Conservation (phyloP, 2,797 vertebrate species). For the Sebastes vulpes region DNA sequence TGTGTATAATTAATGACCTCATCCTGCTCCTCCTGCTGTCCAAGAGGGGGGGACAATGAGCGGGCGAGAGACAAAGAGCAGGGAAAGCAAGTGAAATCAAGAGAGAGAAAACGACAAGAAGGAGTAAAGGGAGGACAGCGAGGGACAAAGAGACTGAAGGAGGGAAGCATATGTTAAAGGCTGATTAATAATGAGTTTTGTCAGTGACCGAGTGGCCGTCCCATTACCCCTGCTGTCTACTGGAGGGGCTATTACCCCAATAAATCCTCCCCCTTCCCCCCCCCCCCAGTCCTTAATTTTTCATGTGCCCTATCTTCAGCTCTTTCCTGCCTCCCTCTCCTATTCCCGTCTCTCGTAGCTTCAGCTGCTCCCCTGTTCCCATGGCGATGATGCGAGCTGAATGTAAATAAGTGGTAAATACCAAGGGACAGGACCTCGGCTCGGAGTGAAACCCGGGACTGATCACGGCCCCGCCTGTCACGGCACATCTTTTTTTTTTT, state of each 20-base stretch:
- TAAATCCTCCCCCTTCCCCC: background rate
- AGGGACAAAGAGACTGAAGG: constrained; percentile 15
- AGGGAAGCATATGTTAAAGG: constrained; percentile 66
- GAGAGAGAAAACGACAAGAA: constrained; percentile 28
- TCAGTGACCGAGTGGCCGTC: constrained; percentile 53
- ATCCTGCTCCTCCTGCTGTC: constrained; percentile 71
- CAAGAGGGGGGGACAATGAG: constrained; percentile 30
- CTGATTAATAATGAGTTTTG: constrained; percentile 73
- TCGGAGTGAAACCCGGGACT: constrained; percentile 29
- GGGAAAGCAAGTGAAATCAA: constrained; percentile 30
- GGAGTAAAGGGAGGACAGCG: background rate
- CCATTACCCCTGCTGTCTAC: constrained; percentile 61
- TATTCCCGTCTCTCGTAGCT: background rate
- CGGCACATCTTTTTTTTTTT: constrained; percentile 17
- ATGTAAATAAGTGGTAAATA: constrained; percentile 60
- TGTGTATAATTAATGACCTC: constrained; percentile 81
- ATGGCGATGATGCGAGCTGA: constrained; percentile 19
- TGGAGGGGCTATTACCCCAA: constrained; percentile 58
- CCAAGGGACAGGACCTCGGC: constrained; percentile 37
- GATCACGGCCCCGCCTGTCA: constrained; percentile 52
- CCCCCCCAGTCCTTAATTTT: constrained; percentile 13
- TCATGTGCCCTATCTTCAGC: constrained; percentile 6
- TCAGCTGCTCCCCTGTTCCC: constrained; percentile 29
- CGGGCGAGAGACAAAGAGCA: constrained; percentile 28
- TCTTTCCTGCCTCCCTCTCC: background rate